A percentile compares a stretch with the other conserved stretches of the same genome.
phyloP scores from a whole-genome alignment of 2,113 vertebrate genomes.

The Corythornis cristatus region DNA sequence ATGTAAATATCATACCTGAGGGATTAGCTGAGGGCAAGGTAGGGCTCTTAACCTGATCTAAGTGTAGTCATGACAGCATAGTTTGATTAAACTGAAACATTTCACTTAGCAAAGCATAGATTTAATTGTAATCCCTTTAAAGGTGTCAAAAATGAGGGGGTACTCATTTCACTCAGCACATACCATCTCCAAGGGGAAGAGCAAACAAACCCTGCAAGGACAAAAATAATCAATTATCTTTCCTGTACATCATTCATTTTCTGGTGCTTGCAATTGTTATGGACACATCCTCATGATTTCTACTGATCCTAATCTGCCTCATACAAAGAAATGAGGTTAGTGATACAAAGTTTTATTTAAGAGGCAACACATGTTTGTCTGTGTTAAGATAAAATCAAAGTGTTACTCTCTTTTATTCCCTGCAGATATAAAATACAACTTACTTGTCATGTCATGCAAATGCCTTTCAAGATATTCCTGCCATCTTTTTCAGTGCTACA shows the following conservation, averaged over 20 bases:
- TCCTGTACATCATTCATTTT: not conserved
- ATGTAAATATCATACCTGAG: constrained; percentile 36
- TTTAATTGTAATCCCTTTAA: constrained; percentile 26
- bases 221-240: not conserved
- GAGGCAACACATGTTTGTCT: not conserved
- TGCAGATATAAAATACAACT: not conserved
- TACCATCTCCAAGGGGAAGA: not conserved
- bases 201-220: not conserved
- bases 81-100: constrained; percentile 54
- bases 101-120: constrained; percentile 37
- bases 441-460: not conserved
- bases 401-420: not conserved
- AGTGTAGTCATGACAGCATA: constrained; percentile 18
- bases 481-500: not conserved
- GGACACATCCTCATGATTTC: not conserved
- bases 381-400: not conserved
- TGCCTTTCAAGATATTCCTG: not conserved
- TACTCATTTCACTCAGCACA: not conserved
- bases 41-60: constrained; percentile 23
- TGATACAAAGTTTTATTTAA: not conserved
- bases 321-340: not conserved
- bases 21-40: constrained; percentile 51
- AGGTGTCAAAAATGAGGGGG: not conserved
- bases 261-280: not conserved
- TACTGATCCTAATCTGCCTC: not conserved